Conservation (phyloP, 1,140 invertebrate species). For the Heliconius himera region DNA sequence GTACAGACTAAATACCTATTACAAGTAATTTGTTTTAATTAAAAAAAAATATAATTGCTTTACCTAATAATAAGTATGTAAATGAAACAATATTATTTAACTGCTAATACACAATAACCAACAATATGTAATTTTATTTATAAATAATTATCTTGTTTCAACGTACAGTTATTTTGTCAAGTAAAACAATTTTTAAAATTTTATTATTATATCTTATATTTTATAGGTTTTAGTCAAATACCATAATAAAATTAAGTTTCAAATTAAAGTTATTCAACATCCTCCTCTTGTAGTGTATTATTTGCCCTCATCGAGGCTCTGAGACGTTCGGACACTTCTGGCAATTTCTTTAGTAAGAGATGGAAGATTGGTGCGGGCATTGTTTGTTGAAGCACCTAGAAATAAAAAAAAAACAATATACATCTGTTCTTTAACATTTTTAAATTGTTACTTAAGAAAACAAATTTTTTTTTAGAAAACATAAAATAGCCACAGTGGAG, state of each 20-base stretch:
- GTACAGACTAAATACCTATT: constrained; percentile 1
- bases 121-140: background rate
- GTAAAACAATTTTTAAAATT: background rate
- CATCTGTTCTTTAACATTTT: no score
- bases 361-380: constrained; percentile 96
- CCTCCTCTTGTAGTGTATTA: constrained; percentile 62
- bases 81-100: no score
- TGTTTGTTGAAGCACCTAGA: constrained; percentile 93
- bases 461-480: no score
- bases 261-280: constrained; percentile 61
- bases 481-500: no score
- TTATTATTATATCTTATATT: background rate
- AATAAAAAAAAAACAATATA: background rate
- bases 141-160: no score
- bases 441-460: no score
- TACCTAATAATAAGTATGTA: no score
- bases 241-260: constrained; percentile 16
- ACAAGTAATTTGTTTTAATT: background rate
- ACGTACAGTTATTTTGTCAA: no score
- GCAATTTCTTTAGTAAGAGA: constrained; percentile 91
- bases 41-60: no score
- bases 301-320: constrained; percentile 66
- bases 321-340: constrained; percentile 81
- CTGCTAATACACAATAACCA: no score
- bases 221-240: constrained; percentile 2